Conservation (phyloP, 2,797 vertebrate genomes). For the Coccyzus lansbergi region DNA sequence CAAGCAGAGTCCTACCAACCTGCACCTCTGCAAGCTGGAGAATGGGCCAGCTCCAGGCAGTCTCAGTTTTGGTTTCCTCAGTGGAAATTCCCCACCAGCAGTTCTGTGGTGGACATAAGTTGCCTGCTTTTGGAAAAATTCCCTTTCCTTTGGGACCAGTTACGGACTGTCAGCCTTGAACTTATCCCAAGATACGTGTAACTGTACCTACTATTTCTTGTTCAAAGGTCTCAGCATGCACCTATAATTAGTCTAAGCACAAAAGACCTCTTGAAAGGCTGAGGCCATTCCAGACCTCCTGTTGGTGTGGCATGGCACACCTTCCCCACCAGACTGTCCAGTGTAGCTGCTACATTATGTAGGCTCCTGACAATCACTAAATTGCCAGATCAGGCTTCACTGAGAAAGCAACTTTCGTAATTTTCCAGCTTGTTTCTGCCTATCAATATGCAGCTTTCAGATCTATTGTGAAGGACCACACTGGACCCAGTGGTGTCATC, state of each 20-base stretch:
- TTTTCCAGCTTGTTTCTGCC: not conserved
- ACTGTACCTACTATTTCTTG: not conserved
- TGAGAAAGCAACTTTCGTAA: not conserved
- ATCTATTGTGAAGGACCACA: not conserved
- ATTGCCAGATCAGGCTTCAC: accelerated
- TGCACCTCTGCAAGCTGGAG: not conserved
- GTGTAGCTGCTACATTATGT: not conserved
- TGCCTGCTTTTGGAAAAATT: constrained; percentile 18
- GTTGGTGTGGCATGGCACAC: not conserved
- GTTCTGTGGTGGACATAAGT: not conserved
- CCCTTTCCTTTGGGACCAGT: constrained; percentile 22
- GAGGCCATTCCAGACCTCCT: not conserved
- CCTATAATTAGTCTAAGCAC: constrained; percentile 1
- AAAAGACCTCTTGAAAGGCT: not conserved
- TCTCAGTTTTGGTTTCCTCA: not conserved
- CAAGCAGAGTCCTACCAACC: constrained; percentile 51
- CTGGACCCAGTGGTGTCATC: not conserved
- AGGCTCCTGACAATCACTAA: not conserved
- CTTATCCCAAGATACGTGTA: not conserved
- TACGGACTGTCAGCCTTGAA: constrained; percentile 17
- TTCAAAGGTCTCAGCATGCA: not conserved
- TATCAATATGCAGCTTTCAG: not conserved
- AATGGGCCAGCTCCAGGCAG: not conserved
- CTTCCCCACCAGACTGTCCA: not conserved
- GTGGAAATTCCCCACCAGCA: constrained; percentile 40